These are phyloP conservation scores for Apogon talboti DNA, from an alignment of 2,797 vertebrate genomes.

Conservation along the genomic window DNA sequence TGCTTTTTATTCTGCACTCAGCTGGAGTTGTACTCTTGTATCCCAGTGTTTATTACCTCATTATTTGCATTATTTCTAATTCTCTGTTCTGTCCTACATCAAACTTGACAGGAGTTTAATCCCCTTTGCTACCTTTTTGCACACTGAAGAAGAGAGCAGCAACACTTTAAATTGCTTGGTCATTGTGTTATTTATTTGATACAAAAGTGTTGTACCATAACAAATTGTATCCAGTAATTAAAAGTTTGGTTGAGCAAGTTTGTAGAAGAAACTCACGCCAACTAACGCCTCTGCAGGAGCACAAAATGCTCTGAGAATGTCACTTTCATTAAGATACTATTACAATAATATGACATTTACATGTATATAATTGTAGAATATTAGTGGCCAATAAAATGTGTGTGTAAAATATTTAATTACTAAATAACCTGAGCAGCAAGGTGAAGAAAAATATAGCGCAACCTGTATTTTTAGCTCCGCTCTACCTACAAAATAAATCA, in stretches of 20 bases:
- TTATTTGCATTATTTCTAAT: slow-evolving; percentile 57
- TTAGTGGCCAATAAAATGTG: not conserved
- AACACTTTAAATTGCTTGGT: slow-evolving; percentile 20
- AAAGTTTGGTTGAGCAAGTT: slow-evolving; percentile 43
- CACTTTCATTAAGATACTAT: slow-evolving; percentile 18
- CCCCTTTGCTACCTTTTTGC: slow-evolving; percentile 8
- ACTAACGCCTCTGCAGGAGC: not conserved
- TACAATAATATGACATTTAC: slow-evolving; percentile 13
- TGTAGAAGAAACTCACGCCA: slow-evolving; percentile 8
- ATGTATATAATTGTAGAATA: slow-evolving; percentile 13
- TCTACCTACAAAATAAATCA: slow-evolving; percentile 22
- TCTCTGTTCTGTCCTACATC: not conserved
- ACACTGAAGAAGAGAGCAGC: slow-evolving; percentile 12
- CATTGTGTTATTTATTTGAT: slow-evolving; percentile 44
- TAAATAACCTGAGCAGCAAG: not conserved
- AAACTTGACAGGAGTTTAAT: slow-evolving; percentile 31
- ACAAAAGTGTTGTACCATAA: slow-evolving; percentile 12
- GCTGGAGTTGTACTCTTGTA: slow-evolving; percentile 1
- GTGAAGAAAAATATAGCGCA: slow-evolving; percentile 1
- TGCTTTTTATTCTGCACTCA: slow-evolving; percentile 12
- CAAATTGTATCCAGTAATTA: slow-evolving; percentile 29
- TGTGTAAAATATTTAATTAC: slow-evolving; percentile 5
- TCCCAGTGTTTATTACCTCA: slow-evolving; percentile 28
- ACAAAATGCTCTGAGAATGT: not conserved
- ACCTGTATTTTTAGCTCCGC: slow-evolving; percentile 2